Evolutionary conservation across 2,113 vertebrate genomes (phyloP).

Genomic region (Junco hyemalis): DNA sequence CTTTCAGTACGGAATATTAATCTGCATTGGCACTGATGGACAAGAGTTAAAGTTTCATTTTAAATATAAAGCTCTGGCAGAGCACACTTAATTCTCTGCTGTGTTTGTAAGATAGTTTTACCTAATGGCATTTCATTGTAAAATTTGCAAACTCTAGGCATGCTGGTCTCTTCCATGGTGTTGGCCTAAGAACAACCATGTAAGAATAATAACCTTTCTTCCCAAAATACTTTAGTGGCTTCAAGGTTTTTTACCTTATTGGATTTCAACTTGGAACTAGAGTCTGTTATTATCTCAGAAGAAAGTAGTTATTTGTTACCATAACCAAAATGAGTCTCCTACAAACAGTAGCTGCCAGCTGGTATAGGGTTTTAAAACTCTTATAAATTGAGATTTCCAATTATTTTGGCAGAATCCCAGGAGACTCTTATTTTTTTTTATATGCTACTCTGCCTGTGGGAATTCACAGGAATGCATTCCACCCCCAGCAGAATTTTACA

Average conservation of each 20-base stretch:
- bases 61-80: neutral
- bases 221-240: neutral
- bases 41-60: slow-evolving; percentile 13
- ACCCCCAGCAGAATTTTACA: neutral
- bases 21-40: neutral
- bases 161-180: neutral
- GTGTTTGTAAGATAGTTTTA: neutral
- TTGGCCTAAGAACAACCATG: neutral
- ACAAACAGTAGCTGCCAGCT: slow-evolving; percentile 6
- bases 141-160: neutral
- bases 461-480: neutral
- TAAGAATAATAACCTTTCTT: neutral
- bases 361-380: neutral
- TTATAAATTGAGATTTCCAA: neutral
- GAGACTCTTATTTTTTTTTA: neutral
- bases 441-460: neutral
- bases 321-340: neutral
- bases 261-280: neutral
- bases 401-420: neutral
- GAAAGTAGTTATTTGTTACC: neutral
- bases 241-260: neutral
- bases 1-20: neutral
- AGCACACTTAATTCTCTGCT: neutral
- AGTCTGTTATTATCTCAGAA: neutral
- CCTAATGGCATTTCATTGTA: neutral